These are phyloP conservation scores for Podarcis cretensis DNA, from an alignment of 2,113 vertebrate species.

Conservation along the genomic window DNA sequence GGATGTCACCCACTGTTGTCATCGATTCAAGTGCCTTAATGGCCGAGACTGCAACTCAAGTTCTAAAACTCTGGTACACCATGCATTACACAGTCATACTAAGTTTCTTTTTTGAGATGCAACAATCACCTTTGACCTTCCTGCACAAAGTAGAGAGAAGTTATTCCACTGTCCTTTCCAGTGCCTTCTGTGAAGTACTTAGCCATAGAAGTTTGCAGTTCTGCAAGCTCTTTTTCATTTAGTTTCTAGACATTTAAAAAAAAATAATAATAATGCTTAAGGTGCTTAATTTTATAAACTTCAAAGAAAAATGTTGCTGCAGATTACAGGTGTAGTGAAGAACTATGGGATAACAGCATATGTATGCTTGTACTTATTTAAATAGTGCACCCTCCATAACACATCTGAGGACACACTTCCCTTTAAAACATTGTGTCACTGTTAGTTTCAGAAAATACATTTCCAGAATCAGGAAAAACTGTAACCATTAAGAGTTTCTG, in stretches of 20 bases:
- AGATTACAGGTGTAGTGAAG: background rate
- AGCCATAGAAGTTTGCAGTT: constrained; percentile 83
- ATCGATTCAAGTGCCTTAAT: background rate
- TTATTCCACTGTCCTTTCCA: constrained; percentile 86
- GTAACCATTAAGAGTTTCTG: background rate
- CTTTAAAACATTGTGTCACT: background rate
- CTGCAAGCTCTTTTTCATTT: constrained; percentile 77
- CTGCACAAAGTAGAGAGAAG: constrained; percentile 91
- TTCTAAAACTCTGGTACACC: background rate
- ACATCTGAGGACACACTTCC: background rate
- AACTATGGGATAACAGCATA: background rate
- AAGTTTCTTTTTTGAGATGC: background rate
- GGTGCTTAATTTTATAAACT: background rate
- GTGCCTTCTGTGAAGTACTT: constrained; percentile 84
- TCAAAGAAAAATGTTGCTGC: background rate
- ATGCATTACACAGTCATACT: background rate
- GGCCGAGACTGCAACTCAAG: no score
- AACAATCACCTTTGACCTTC: constrained; percentile 91
- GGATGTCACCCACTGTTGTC: no score
- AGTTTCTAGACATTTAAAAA: constrained; percentile 81
- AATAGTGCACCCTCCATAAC: background rate
- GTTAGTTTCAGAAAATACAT: background rate
- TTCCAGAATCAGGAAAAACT: background rate
- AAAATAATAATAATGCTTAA: background rate
- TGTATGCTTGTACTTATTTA: no score